Evolutionary conservation across 2,113 vertebrate genomes (phyloP), one percentile per base, ranked within the genome.

Genomic region (Bubalus kerabau): DNA sequence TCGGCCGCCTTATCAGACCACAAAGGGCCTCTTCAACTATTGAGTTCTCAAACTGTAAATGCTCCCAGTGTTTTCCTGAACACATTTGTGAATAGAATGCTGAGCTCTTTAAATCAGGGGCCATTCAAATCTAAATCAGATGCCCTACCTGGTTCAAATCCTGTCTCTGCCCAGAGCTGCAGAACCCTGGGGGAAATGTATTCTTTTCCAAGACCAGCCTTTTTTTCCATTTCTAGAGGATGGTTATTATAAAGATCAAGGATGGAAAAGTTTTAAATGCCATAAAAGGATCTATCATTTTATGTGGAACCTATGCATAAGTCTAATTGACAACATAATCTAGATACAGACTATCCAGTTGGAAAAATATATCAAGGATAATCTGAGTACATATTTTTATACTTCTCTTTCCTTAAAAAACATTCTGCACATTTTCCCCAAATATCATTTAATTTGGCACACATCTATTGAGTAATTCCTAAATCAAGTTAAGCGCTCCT

Each of bases 81-180:
- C 91, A 80, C 62, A 91, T 89, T 90, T 87, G 85, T 97, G 96
- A 94, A 82, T 2, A 95, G 96, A 96, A 52, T 7, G 36, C 43
- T 91, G 88, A 93, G 81, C 46, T 84, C 57, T 85, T 95, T 16
- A n/a, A 64, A 26, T 91, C 81, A 57, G 19, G 4, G 60, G 89
- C 60, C 67, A 57, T 81, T 62, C 12, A 36, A 91, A n/a, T 50
- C 26, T 83, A 59, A 94, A 86, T 93, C 86, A 50, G 76, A 89
- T 1, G 16, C 67, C 60, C 40, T 91, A 86, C 56, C 88, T 89
- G 74, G 56, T 94, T 87, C 88, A 62, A 95, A 43, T n/a, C 17
- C 17, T 78, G 40, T 71, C 50, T 78, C 76, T 78, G 80, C 56
- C 86, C 46, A 92, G 64, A 86, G 93, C 43, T 57, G 74, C 62